These are phyloP conservation scores for Alethe castanea DNA, from an alignment of 2,113 vertebrate genomes.

Conservation along the genomic window DNA sequence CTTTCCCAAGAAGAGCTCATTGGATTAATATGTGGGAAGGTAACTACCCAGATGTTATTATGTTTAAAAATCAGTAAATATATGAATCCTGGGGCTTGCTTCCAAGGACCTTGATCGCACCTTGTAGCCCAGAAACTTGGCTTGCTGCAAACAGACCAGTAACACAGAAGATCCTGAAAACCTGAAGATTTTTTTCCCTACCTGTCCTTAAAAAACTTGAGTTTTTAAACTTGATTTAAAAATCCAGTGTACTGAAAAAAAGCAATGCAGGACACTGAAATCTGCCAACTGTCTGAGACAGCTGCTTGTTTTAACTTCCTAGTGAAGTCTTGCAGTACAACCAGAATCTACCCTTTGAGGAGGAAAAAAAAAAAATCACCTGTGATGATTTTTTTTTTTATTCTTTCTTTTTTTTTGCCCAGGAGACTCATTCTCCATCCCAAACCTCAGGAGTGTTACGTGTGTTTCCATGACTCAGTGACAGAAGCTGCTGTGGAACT, in stretches of 20 bases:
- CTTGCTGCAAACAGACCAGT: background rate
- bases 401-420: background rate
- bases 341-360: background rate
- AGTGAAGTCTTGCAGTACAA: background rate
- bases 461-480: constrained; percentile 96
- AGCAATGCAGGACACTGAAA: background rate
- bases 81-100: background rate
- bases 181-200: background rate
- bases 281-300: background rate
- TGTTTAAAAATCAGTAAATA: background rate
- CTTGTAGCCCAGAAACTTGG: background rate
- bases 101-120: background rate
- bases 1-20: background rate
- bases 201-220: background rate
- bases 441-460: constrained; percentile 91
- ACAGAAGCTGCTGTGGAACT: constrained; percentile 90
- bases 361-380: background rate
- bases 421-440: constrained; percentile 91
- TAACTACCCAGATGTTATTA: background rate
- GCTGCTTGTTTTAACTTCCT: background rate
- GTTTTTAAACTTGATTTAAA: background rate
- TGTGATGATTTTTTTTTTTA: background rate
- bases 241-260: background rate
- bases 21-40: background rate
- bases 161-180: background rate